Base-by-base conservation (phyloP, 2,888 invertebrate genomes). In the Dexiosoma caninum region DNA sequence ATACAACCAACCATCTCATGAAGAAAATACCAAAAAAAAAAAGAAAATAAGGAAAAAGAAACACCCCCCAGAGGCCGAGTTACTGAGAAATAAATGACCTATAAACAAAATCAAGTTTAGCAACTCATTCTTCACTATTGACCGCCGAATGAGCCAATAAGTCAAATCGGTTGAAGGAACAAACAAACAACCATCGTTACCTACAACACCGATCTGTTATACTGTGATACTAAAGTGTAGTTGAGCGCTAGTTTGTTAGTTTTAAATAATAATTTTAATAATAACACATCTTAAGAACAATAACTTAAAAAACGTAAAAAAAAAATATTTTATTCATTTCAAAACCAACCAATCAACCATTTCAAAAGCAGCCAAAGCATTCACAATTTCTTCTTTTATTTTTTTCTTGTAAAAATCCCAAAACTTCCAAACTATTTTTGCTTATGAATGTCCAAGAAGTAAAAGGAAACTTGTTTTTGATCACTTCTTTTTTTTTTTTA, bases 211-310 rank as follows among this genome's bases (percentile, higher is more conserved):
- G 81, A 77, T 81, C 70, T 74, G 83, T 70, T 87, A 81, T 82
- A 85, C 88, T 88, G 88, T 88, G 88, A 88, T 88, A 88, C 87
- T 88, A 88, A 88, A 87, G 84, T 86, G 84, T 87, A 88, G 86
- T 85, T 88, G 87, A 87, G 85, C 86, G 86, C 86, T 87, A 88
- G 83, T 86, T 85, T 86, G 74, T 84, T 86, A 88, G 85, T 85
- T 85, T 84, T 78, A 78, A 76, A 55, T 44, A 62, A 57, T 70
- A 46, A 69, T 57, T 49, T 70, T 64, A 82, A 78, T 46, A 60
- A 30, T 62, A 70, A 72, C 66, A 35, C 40, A 35, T 14, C 27
- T 44, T 42, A 53, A 35, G 49, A 72, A 76, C 19, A 67, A 19
- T 19, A 70, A 32, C 16, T 60, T 67, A 14, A 21, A 14, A 59